These are phyloP conservation scores for Liolophura sinensis DNA, from an alignment of 1,140 invertebrate genomes.

Conservation along the genomic window DNA sequence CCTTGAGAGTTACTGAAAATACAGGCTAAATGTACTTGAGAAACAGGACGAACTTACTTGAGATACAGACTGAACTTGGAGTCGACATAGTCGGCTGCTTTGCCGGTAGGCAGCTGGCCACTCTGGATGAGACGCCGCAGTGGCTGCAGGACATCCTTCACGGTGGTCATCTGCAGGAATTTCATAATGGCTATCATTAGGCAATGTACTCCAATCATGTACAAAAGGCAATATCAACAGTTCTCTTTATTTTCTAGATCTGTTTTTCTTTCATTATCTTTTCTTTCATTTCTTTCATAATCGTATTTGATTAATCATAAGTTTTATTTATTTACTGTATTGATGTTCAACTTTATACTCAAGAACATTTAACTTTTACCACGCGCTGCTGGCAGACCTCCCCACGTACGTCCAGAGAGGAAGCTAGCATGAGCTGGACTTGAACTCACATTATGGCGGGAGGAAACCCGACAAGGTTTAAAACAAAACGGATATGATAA, in stretches of 20 bases:
- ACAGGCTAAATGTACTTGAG: constrained; percentile 65
- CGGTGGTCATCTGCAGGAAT: constrained; percentile 61
- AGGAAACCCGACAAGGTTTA: too few species aligned
- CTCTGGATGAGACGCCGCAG: constrained; percentile 68
- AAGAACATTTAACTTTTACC: too few species aligned
- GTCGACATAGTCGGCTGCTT: constrained; percentile 69
- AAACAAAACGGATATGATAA: too few species aligned
- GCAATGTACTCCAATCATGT: too few species aligned
- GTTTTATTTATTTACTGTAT: too few species aligned
- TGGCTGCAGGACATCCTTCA: constrained; percentile 68
- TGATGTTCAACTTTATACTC: too few species aligned
- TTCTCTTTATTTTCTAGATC: neutral
- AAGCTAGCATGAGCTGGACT: too few species aligned
- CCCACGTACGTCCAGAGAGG: too few species aligned
- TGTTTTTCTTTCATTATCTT: constrained; percentile 1
- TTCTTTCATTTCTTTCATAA: neutral
- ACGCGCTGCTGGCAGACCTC: too few species aligned
- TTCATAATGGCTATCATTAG: neutral
- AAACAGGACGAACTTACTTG: constrained; percentile 69
- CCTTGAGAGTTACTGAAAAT: too few species aligned
- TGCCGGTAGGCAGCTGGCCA: constrained; percentile 63
- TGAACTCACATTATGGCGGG: too few species aligned
- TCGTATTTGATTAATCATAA: too few species aligned
- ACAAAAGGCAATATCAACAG: neutral
- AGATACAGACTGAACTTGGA: constrained; percentile 73